A percentile compares a stretch with the other conserved stretches of the same genome.
These are phyloP conservation scores for Decapterus maruadsi DNA, from an alignment of 2,797 vertebrate genomes.

Conservation along the genomic window DNA sequence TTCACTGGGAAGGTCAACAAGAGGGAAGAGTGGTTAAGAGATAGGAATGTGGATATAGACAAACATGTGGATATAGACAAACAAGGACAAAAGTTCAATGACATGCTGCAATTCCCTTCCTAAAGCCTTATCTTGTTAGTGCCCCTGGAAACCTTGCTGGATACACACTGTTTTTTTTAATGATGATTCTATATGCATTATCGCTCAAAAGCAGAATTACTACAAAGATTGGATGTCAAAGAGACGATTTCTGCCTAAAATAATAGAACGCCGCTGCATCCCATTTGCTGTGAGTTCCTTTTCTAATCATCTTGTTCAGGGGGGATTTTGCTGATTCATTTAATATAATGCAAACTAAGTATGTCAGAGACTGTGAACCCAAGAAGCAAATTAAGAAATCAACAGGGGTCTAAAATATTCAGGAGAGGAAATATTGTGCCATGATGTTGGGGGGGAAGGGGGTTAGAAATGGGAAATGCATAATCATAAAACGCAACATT, in stretches of 20 bases:
- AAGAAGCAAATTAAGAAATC: slow-evolving; percentile 48
- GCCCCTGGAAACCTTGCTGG: not conserved
- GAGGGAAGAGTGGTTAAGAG: slow-evolving; percentile 2
- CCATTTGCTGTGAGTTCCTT: slow-evolving; percentile 2
- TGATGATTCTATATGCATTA: not conserved
- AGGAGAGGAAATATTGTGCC: slow-evolving; percentile 31
- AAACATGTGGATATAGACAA: slow-evolving; percentile 11
- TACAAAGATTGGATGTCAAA: slow-evolving; percentile 9
- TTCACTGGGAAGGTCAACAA: slow-evolving; percentile 7
- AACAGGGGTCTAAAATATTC: slow-evolving; percentile 51
- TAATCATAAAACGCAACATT: slow-evolving; percentile 22
- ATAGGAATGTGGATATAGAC: slow-evolving; percentile 7
- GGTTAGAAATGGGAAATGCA: slow-evolving; percentile 19
- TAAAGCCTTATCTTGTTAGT: not conserved
- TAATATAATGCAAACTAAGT: slow-evolving; percentile 23
- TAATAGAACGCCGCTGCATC: slow-evolving; percentile 2
- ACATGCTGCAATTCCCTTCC: not conserved
- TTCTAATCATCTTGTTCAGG: slow-evolving; percentile 41
- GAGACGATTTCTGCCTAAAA: slow-evolving; percentile 1
- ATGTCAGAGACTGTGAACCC: slow-evolving; percentile 30
- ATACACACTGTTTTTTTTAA: not conserved
- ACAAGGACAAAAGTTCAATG: not conserved
- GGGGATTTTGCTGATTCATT: slow-evolving; percentile 38
- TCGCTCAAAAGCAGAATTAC: not conserved
- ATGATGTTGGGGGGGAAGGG: not conserved